Evolutionary conservation across 2,888 invertebrate species (phyloP), one percentile per base, ranked within the genome.

Genomic region (Cetonia aurata): DNA sequence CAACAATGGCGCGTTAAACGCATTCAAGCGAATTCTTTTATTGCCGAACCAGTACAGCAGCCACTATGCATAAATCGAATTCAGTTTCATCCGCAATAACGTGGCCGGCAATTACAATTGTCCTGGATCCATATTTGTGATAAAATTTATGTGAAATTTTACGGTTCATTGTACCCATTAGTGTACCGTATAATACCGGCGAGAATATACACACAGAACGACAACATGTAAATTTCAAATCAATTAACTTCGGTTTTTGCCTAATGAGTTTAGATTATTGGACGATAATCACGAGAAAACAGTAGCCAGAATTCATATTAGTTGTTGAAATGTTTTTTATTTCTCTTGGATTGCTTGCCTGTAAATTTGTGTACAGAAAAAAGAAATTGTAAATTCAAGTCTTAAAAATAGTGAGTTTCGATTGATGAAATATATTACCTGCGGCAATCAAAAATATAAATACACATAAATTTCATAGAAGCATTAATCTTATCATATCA

Each of bases 91-190:
- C 50, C 17, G 17, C 17, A 50, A 50, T 50, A 17, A 50, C 17
- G 37, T 37, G 37, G 37, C 37, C 37, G 37, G 10, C 37, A 10
- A 37, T 37, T 37, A 53, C 57, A 42, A 62, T 62, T 62, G 50
- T 50, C n/a, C 50, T 50, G 62, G 62, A 62, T 62, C 37, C 62
- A 65, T 50, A 65, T 50, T 48, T 50, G 50, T 50, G 62, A 65
- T 65, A 65, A 52, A 62, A 65, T 65, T 65, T 65, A 65, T 50
- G 62, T 50, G 62, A 65, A 65, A 65, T 65, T 65, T 65, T 65
- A 65, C 37, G 37, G 62, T 65, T 65, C 62, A 65, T 50, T 31
- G 62, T 50, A 65, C 62, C 17, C 62, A 50, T 50, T 65, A 65
- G 37, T 65, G 31, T 1, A 65, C 12, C 46, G 31, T 46, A 46